Conservation (phyloP, 1,140 invertebrate genomes). For the Limonius californicus region DNA sequence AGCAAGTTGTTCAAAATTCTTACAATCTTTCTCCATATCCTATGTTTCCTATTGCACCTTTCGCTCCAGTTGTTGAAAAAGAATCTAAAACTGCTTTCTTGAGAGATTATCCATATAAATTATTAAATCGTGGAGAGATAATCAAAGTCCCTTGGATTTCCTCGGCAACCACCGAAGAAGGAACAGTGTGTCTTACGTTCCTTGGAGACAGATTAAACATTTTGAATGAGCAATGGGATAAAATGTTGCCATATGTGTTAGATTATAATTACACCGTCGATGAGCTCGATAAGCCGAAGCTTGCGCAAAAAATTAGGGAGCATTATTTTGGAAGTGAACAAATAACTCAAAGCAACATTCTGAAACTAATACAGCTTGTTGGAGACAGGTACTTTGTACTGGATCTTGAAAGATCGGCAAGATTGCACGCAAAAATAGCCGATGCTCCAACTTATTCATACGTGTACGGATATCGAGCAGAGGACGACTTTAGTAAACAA, state of each 20-base stretch:
- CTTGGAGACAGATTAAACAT: constrained; percentile 27
- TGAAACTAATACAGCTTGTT: constrained; percentile 1
- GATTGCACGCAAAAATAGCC: constrained; percentile 2
- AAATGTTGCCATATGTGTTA: constrained; percentile 34
- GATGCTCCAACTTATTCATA: constrained; percentile 5
- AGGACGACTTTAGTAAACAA: neutral
- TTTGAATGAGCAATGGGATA: constrained; percentile 34
- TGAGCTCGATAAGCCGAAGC: constrained; percentile 17
- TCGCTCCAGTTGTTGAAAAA: constrained; percentile 40
- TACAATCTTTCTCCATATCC: constrained; percentile 46
- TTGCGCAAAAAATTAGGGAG: constrained; percentile 33
- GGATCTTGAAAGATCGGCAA: neutral
- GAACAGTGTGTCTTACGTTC: constrained; percentile 42
- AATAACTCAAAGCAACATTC: constrained; percentile 28
- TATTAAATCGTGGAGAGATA: constrained; percentile 50
- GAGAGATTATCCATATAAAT: constrained; percentile 50
- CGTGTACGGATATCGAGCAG: constrained; percentile 9
- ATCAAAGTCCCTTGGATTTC: constrained; percentile 45
- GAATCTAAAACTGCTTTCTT: constrained; percentile 52
- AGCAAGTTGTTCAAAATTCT: constrained; percentile 40
- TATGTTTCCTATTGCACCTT: constrained; percentile 36
- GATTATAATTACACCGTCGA: constrained; percentile 34
- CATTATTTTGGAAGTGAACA: constrained; percentile 31
- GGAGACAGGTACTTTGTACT: constrained; percentile 14
- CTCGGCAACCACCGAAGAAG: constrained; percentile 44